phyloP scores from a whole-genome alignment of 2,113 vertebrate species.

The Neodon shergylaensis region DNA sequence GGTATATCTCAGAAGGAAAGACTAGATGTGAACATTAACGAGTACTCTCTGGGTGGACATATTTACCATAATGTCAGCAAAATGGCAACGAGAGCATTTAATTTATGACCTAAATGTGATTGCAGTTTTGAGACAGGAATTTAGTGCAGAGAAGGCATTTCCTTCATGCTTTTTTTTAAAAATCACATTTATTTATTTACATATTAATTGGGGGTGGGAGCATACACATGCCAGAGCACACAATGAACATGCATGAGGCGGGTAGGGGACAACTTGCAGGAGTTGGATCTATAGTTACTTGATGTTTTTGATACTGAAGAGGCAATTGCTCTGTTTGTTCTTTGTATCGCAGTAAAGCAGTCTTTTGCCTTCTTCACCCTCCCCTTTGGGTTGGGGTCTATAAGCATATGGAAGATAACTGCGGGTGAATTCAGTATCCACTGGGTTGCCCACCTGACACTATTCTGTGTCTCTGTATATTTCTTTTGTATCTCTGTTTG shows the following conservation, averaged over 20 bases:
- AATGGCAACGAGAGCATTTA: neutral
- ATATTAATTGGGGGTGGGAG: neutral
- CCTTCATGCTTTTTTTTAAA: neutral
- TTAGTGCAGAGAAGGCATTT: neutral
- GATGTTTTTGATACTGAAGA: too few relatives aligned
- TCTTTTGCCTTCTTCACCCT: too few relatives aligned
- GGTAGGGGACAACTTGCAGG: neutral
- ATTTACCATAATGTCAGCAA: slow-evolving; percentile 3
- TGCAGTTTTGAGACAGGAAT: slow-evolving; percentile 29
- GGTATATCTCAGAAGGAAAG: slow-evolving; percentile 1
- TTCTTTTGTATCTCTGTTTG: too few relatives aligned
- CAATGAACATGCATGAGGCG: neutral
- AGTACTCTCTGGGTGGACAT: neutral
- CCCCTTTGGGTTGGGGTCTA: too few relatives aligned
- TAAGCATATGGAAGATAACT: too few relatives aligned
- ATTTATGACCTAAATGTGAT: neutral
- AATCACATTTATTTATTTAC: neutral
- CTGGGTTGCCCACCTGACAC: too few relatives aligned
- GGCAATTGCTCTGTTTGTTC: too few relatives aligned
- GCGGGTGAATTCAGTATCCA: too few relatives aligned
- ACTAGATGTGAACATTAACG: neutral
- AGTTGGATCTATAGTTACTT: too few relatives aligned
- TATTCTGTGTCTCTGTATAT: too few relatives aligned
- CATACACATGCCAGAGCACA: neutral
- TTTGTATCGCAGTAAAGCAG: too few relatives aligned